Evolutionary conservation across 2,113 vertebrate genomes (phyloP).

Genomic region (Sialia sialis): DNA sequence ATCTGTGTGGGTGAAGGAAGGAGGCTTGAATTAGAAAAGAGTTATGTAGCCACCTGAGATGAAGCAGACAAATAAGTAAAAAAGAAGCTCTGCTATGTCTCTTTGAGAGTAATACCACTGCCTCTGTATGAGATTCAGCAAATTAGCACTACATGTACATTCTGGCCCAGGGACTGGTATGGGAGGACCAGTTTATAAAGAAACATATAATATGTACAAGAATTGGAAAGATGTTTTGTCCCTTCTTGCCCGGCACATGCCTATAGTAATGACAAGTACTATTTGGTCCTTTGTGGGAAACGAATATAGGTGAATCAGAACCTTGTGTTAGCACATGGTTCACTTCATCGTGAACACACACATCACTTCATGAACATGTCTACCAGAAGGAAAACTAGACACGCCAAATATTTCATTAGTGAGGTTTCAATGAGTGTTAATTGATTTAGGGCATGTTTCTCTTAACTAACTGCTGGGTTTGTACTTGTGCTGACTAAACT

Average conservation of each 20-base stretch:
- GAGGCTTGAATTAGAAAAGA: neutral
- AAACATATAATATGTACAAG: neutral
- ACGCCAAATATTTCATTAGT: accelerated
- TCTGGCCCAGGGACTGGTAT: neutral
- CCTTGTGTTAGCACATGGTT: neutral
- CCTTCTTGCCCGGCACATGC: neutral
- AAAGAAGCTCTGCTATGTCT: neutral
- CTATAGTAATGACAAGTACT: neutral
- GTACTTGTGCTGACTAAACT: neutral
- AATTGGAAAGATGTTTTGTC: neutral
- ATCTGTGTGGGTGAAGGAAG: neutral
- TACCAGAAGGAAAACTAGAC: neutral
- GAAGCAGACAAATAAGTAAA: neutral
- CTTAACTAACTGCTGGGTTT: neutral
- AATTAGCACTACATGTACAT: neutral
- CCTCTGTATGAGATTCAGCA: neutral
- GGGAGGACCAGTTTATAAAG: neutral
- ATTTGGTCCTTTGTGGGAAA: neutral
- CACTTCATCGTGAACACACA: neutral
- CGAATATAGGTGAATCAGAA: neutral
- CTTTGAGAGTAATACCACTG: neutral
- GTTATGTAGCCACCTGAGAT: neutral
- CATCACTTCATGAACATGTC: neutral
- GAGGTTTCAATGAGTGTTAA: neutral
- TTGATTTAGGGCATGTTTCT: neutral